Percentiles rank a stretch among this genome's conserved stretches.
These are phyloP conservation scores for Chionis minor DNA, from an alignment of 2,113 vertebrate genomes.

Conservation along the genomic window DNA sequence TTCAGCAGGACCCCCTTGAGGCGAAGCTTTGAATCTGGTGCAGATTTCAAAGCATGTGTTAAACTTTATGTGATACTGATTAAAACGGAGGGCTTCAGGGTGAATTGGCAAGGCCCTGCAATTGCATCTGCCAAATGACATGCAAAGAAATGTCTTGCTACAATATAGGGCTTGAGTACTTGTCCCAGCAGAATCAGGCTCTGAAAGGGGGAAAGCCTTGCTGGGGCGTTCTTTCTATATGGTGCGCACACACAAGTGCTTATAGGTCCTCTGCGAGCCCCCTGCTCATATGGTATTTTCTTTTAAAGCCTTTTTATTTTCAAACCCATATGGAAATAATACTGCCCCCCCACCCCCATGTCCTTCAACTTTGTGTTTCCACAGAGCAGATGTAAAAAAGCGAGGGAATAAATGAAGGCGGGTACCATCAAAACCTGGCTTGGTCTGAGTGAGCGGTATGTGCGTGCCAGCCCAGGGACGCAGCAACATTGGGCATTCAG, in stretches of 20 bases:
- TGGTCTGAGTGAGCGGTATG: not conserved
- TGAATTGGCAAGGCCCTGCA: slow-evolving; percentile 66
- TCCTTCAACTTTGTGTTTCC: slow-evolving; percentile 17
- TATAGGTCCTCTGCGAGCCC: not conserved
- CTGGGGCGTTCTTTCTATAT: not conserved
- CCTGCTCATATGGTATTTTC: not conserved
- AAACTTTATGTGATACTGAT: slow-evolving; percentile 77
- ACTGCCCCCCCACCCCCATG: not conserved
- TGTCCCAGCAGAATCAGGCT: not conserved
- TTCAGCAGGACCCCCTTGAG: slow-evolving; percentile 71
- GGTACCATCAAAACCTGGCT: not conserved
- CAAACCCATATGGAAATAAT: slow-evolving; percentile 47
- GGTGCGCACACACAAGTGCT: not conserved
- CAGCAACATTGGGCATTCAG: fast-evolving
- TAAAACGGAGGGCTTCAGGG: slow-evolving; percentile 74
- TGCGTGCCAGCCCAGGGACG: not conserved
- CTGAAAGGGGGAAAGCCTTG: not conserved
- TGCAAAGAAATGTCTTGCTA: slow-evolving; percentile 46
- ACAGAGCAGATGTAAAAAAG: not conserved
- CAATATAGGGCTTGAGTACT: not conserved
- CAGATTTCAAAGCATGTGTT: slow-evolving; percentile 78
- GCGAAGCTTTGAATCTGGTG: slow-evolving; percentile 75
- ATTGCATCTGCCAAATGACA: slow-evolving; percentile 67
- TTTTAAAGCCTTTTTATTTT: not conserved
- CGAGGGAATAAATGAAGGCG: not conserved